Base-by-base conservation (phyloP, 1,140 invertebrate species). In the Tigriopus japonicus region DNA sequence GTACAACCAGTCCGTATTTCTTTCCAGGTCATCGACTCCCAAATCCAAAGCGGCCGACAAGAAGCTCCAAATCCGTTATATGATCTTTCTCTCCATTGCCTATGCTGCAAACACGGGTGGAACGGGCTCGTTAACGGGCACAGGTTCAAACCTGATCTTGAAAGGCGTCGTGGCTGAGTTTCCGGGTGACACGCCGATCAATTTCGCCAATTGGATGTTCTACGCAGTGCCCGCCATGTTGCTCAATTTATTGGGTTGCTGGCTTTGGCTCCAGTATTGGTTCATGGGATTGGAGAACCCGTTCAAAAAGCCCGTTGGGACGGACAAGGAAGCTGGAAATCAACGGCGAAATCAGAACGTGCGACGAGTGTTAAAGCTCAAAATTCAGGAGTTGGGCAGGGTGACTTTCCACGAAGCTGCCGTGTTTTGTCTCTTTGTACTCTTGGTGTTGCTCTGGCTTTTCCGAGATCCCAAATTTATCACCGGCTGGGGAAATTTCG, bases 381-480 rank as follows among this genome's bases (percentile, higher is more conserved):
- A 35, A 35, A 35, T 35, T 9, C 28, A 35, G 28, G 28, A 35
- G 75, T 79, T 0, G 66, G 87, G 87, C 42, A 79, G 81, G 0
- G 80, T 86, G 68, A 81, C 78, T 43, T 88, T 84, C 75, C 85
- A 91, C 61, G 89, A 95, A 73, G 73, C 68, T 6, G 76, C 77
- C 15, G 83, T 91, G 0, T 80, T 85, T 28, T 63, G 80, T 12
- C 73, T 90, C 17, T 95, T 95, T 68, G 69, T 87, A 7, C 63
- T 81, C 12, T 79, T 90, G 6, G 81, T 93, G 1, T 63, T 85
- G 51, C 74, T 94, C 61, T 95, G 90, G 84, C 84, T 94, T 69
- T 87, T 91, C 69, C 78, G 88, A 49, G 81, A 83, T 53, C 89
- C 90, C 0, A 83, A 84, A 61, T 86, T 89, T 67, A 80, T 87